Base-by-base conservation (phyloP, 2,888 invertebrate species). In the Willowsia nigromaculata region DNA sequence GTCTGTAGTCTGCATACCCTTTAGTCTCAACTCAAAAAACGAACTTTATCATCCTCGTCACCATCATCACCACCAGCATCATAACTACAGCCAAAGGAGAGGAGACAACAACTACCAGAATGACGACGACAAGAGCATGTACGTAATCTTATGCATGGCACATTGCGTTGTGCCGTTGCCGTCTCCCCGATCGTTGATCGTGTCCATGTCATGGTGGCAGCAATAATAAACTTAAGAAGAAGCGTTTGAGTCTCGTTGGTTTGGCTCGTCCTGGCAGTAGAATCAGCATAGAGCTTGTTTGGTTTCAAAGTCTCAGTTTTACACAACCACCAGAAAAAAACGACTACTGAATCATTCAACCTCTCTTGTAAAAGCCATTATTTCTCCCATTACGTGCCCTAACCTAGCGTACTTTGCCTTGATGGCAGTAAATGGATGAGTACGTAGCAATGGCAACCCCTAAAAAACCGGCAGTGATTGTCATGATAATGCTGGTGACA, bases 281-380 rank as follows among this genome's bases (percentile, higher is more conserved):
- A 53, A 53, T 30, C 25, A 78, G 76, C 53, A 78, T 15, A 3
- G 53, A 53, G 18, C n/a, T 68, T 7, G 27, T 4, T 43, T 40
- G 13, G 43, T 43, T 71, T 78, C 53, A 53, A 74, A 76, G 71
- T 84, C 71, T 68, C 37, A 22, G 33, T 56, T 85, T 85, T 56
- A 25, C 56, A 22, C 59, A 15, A 37, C 43, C 85, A 74, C 85
- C 74, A 47, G 40, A 47, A 18, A 33, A 30, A 71, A 68, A 76
- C 85, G 13, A 59, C 74, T 33, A 76, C 76, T 85, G 85, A 85
- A 85, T 76, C 85, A 85, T 85, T 85, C 85, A 85, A 76, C 25
- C 76, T 76, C 53, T 37, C 71, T 84, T 76, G 85, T 74, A 74
- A 74, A 85, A 85, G 53, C 76, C 76, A 85, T 85, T 85, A 85